Conservation (phyloP, 2,797 vertebrate species). For the Epinephelus malabaricus region DNA sequence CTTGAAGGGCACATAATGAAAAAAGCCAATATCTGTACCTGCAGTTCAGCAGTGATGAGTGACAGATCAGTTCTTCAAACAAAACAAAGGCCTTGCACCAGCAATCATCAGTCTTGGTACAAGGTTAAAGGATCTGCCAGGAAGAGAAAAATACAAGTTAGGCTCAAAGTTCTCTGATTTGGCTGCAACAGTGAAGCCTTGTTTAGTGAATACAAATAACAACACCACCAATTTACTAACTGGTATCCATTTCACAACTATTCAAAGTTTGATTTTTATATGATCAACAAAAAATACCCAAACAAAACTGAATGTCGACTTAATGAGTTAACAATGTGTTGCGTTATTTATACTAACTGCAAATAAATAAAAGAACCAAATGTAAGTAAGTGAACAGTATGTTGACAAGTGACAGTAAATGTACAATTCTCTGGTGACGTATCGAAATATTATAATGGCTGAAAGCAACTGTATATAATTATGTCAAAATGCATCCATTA, state of each 20-base stretch:
- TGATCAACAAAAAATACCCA: background rate
- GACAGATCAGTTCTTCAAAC: constrained; percentile 38
- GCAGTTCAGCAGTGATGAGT: constrained; percentile 45
- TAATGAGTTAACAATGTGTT: background rate
- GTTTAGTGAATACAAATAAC: background rate
- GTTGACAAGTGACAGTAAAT: background rate
- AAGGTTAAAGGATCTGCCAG: constrained; percentile 57
- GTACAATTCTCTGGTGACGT: background rate
- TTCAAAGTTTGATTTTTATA: background rate
- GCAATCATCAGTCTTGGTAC: constrained; percentile 44
- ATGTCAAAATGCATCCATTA: too few relatives aligned
- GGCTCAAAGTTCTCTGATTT: background rate
- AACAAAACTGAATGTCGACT: background rate
- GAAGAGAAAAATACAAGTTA: constrained; percentile 40
- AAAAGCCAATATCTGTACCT: constrained; percentile 52
- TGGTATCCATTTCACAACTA: background rate
- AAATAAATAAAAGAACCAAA: background rate
- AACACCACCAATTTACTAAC: background rate
- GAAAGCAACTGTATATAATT: background rate
- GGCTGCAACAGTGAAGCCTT: background rate
- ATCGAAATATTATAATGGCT: too few relatives aligned
- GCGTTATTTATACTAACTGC: background rate
- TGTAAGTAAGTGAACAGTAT: background rate
- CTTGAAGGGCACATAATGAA: background rate
- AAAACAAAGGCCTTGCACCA: constrained; percentile 45